phyloP scores from a whole-genome alignment of 2,888 invertebrate genomes.

The Pollenia labialis region DNA sequence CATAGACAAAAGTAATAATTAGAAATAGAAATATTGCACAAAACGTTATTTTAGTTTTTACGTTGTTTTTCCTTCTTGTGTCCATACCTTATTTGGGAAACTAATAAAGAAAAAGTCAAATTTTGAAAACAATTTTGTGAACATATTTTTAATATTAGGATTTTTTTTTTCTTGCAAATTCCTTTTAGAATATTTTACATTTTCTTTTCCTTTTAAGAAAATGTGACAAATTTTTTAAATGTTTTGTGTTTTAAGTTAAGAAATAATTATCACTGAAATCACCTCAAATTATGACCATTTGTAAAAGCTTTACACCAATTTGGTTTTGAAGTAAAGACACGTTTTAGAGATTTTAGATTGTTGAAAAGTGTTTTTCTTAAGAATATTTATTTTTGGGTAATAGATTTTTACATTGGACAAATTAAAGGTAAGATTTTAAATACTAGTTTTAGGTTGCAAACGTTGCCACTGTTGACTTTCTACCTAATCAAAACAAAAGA shows the following conservation, averaged over 20 bases:
- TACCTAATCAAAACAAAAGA: no score
- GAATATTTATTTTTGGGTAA: no score
- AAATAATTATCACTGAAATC: constrained; percentile 45
- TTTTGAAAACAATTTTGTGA: constrained; percentile 25
- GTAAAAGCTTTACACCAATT: not conserved
- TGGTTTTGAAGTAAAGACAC: not conserved
- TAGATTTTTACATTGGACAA: no score
- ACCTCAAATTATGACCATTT: constrained; percentile 31
- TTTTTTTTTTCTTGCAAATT: constrained; percentile 20
- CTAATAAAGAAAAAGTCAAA: constrained; percentile 37
- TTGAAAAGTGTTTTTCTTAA: no score
- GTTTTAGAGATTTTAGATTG: not conserved
- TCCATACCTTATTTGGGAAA: constrained; percentile 55
- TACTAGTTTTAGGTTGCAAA: no score
- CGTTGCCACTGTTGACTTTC: no score
- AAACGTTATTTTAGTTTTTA: constrained; percentile 13
- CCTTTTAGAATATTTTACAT: constrained; percentile 33
- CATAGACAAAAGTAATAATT: not conserved
- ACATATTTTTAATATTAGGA: constrained; percentile 2
- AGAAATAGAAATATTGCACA: constrained; percentile 35
- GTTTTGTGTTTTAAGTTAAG: constrained; percentile 27
- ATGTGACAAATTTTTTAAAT: constrained; percentile 48
- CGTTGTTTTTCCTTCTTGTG: not conserved
- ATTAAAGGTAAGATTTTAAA: no score
- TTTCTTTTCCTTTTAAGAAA: constrained; percentile 16